Evolutionary conservation across 2,113 vertebrate genomes (phyloP).

Genomic region (Panthera tigris): DNA sequence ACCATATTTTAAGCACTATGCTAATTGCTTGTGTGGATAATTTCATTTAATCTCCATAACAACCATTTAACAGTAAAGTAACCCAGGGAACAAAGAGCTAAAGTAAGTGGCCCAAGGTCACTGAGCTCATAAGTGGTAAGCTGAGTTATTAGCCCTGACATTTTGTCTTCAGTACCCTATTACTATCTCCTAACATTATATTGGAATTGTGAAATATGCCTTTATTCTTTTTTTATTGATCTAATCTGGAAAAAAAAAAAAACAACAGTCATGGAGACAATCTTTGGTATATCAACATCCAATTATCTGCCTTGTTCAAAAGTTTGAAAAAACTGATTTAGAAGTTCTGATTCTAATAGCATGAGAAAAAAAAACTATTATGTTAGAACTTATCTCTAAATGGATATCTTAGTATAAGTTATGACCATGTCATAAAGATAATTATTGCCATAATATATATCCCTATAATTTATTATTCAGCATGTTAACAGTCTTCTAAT

Average conservation of each 20-base stretch:
- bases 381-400: neutral
- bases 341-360: neutral
- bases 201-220: neutral
- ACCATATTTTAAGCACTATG: neutral
- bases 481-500: constrained; percentile 15
- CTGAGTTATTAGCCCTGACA: neutral
- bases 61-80: neutral
- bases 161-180: neutral
- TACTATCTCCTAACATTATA: neutral
- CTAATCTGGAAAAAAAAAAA: neutral
- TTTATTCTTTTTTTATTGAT: neutral
- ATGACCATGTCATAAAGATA: neutral
- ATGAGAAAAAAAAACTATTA: neutral
- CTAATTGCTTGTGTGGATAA: neutral
- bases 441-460: constrained; percentile 38
- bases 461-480: neutral
- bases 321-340: neutral
- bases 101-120: neutral
- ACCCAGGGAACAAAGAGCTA: neutral
- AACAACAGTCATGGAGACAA: neutral
- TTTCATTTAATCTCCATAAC: neutral
- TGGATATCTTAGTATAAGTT: neutral
- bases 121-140: neutral
- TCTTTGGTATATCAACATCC: neutral
- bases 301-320: neutral